phyloP scores from a whole-genome alignment of 2,888 invertebrate species.

The Caenorhabditis virilis region DNA sequence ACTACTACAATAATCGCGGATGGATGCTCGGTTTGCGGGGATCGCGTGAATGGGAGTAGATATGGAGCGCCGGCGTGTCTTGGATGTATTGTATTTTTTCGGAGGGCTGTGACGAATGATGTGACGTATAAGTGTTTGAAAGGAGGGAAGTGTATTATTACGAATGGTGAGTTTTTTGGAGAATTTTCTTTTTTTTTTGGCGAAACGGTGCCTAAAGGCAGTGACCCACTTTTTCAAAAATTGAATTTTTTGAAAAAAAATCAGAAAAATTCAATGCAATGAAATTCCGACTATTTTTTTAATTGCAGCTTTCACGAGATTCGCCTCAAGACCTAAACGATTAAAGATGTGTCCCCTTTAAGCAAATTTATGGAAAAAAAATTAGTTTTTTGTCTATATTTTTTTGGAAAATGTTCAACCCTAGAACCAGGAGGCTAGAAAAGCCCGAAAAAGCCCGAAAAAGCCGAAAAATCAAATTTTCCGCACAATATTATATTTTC shows the following conservation, averaged over 20 bases:
- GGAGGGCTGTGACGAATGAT: conserved; percentile 48
- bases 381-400: too few relatives aligned
- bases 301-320: neutral
- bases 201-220: neutral
- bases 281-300: neutral
- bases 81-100: conserved; percentile 53
- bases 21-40: conserved; percentile 51
- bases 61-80: conserved; percentile 55
- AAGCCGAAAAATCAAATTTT: too few relatives aligned
- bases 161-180: conserved; percentile 35
- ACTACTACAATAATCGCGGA: neutral
- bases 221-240: too few relatives aligned
- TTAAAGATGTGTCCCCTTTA: too few relatives aligned
- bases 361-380: too few relatives aligned
- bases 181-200: neutral
- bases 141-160: conserved; percentile 40
- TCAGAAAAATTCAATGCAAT: neutral
- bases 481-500: too few relatives aligned
- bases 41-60: conserved; percentile 43
- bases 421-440: too few relatives aligned
- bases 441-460: too few relatives aligned
- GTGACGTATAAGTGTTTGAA: conserved; percentile 47
- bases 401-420: too few relatives aligned
- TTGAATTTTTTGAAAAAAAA: conserved; percentile 1
- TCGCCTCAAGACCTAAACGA: too few relatives aligned